Base-by-base conservation (phyloP, 2,888 invertebrate species). In the Nomada lathburiana region DNA sequence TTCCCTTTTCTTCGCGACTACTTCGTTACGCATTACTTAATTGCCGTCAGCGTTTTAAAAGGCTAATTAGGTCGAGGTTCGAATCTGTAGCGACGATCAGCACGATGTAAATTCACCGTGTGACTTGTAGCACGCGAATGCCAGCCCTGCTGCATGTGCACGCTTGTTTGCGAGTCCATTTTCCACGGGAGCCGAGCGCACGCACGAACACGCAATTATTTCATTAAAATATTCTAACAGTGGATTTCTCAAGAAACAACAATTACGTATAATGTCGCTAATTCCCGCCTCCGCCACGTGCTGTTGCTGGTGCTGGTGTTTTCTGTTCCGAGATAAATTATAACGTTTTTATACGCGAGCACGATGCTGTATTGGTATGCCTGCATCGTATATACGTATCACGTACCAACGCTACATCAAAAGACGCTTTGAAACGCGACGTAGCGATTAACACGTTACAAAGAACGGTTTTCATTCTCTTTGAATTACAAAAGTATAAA, bases 51-150 rank as follows among this genome's bases (percentile, higher is more conserved):
- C 57, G 26, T 76, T 76, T 76, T 72, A 77, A 86, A 86, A 68
- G 84, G 69, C 64, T 85, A 89, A 90, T 90, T 89, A 82, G 90
- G 90, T 88, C 90, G 88, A 70, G 80, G 80, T 67, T 80, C 79
- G 83, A 87, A 90, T 90, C 89, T 83, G 69, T 60, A 62, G 76
- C 76, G 84, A 77, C 85, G 88, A 89, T 90, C 89, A 84, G 82
- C 79, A 74, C 73, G 79, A 89, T 75, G 84, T 71, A 70, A 79
- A 88, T 86, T 87, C 80, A 80, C 86, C 64, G 71, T 65, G 84
- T 60, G 84, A 67, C 71, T 76, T 60, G 55, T 47, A 63, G 52
- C 87, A 86, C 84, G 87, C 87, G 75, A 87, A 23, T 55, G n/a
- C 13, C 20, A 36, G 18, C 9, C 7, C 18, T 29, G 20, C 3